Conservation (phyloP, 2,113 vertebrate species). For the Leucoraja erinaceus region DNA sequence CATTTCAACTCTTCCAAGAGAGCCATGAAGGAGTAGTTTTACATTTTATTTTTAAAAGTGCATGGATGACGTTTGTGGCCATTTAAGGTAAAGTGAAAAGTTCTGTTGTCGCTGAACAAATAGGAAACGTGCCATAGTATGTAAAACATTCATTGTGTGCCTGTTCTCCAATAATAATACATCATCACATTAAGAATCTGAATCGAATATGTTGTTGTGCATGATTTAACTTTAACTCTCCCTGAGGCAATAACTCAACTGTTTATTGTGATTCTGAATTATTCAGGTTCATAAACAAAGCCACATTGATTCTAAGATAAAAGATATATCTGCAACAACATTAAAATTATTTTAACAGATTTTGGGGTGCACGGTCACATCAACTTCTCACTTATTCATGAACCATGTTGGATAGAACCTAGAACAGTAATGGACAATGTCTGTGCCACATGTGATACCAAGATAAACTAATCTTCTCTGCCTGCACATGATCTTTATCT, state of each 20-base stretch:
- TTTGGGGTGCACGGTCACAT: not conserved
- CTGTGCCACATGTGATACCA: too few relatives aligned
- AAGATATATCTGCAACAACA: not conserved
- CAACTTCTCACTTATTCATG: not conserved
- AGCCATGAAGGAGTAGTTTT: not conserved
- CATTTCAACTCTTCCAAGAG: not conserved
- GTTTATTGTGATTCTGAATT: not conserved
- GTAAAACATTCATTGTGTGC: constrained; percentile 29
- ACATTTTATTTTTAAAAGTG: constrained; percentile 29
- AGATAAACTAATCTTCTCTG: too few relatives aligned
- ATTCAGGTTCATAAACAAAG: not conserved
- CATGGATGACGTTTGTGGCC: not conserved
- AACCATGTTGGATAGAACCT: not conserved
- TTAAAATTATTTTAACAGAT: not conserved
- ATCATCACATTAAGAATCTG: constrained; percentile 5
- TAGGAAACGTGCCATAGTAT: constrained; percentile 28
- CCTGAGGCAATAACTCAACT: not conserved
- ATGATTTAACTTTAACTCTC: not conserved
- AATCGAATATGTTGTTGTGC: constrained; percentile 16
- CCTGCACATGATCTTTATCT: too few relatives aligned
- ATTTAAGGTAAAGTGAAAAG: constrained; percentile 29
- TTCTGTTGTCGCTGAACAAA: not conserved
- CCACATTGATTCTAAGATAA: not conserved
- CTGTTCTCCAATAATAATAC: not conserved
- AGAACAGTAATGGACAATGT: too few relatives aligned